Percentiles rank a stretch among this genome's conserved stretches.
phyloP scores from a whole-genome alignment of 2,797 vertebrate genomes.

The Onychomys arenicola region DNA sequence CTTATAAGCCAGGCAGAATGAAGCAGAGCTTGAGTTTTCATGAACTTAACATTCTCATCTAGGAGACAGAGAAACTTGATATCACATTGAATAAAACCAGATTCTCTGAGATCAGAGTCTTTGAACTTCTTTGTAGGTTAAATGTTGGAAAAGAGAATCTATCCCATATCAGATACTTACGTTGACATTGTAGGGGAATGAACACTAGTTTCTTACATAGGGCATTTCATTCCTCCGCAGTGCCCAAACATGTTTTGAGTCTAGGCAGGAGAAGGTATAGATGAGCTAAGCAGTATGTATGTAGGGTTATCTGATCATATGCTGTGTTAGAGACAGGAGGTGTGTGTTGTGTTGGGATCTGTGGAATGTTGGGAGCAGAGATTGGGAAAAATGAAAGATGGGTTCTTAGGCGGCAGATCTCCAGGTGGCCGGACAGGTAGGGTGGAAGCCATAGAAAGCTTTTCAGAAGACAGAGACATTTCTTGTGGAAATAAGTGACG shows the following conservation, averaged over 20 bases:
- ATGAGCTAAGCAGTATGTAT: not conserved
- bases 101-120: slow-evolving; percentile 27
- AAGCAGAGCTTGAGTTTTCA: not conserved
- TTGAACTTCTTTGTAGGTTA: not conserved
- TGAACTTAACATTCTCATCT: not conserved
- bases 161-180: not conserved
- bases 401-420: not conserved
- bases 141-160: slow-evolving; percentile 2
- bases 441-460: not conserved
- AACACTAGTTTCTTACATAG: not conserved
- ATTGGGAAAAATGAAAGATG: not conserved
- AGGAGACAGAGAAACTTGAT: not conserved
- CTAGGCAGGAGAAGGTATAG: not conserved
- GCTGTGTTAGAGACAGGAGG: not conserved
- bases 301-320: not conserved
- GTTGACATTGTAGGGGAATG: not conserved
- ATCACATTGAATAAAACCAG: slow-evolving; percentile 2
- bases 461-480: not conserved
- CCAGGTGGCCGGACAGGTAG: not conserved
- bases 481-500: not conserved
- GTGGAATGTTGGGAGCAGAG: not conserved
- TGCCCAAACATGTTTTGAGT: not conserved
- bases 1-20: not conserved
- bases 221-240: not conserved
- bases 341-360: not conserved